phyloP scores from a whole-genome alignment of 2,888 invertebrate species.

The Stenchaetothrips biformis region DNA sequence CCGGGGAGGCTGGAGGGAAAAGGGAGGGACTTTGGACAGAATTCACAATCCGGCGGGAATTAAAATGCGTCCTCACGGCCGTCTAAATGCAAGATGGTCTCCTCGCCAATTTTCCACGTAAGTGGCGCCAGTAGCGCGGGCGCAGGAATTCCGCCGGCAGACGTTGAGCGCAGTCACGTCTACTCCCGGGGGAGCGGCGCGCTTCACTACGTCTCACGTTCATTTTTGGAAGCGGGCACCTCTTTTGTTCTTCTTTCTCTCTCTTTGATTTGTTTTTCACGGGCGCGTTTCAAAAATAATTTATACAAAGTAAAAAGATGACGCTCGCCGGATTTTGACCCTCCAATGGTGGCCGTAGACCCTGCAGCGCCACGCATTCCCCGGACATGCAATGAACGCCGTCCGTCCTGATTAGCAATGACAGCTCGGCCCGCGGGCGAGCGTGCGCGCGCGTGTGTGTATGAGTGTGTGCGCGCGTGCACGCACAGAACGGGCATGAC shows the following conservation, averaged over 20 bases:
- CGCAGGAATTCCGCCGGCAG: background rate
- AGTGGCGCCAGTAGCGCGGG: background rate
- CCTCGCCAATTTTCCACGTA: background rate
- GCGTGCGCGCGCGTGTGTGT: background rate
- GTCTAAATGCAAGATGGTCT: background rate
- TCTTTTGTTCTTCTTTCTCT: too few species aligned
- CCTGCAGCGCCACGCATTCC: too few species aligned
- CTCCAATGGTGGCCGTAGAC: too few species aligned
- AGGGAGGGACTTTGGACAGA: background rate
- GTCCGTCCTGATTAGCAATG: constrained; percentile 8
- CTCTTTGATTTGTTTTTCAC: too few species aligned
- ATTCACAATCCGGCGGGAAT: background rate
- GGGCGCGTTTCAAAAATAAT: too few species aligned
- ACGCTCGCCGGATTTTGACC: too few species aligned
- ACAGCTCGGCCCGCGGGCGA: background rate
- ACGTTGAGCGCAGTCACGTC: too few species aligned
- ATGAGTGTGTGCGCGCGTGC: background rate
- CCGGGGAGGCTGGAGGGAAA: background rate
- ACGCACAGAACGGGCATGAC: background rate
- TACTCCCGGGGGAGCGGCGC: too few species aligned
- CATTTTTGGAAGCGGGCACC: too few species aligned
- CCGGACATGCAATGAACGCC: constrained; percentile 11
- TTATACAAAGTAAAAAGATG: too few species aligned
- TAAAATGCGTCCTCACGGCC: background rate
- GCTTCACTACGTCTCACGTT: too few species aligned